Percentiles rank a stretch among this genome's conserved stretches.
Conservation (phyloP, 1,140 invertebrate species). For the Kradibia gibbosae region DNA sequence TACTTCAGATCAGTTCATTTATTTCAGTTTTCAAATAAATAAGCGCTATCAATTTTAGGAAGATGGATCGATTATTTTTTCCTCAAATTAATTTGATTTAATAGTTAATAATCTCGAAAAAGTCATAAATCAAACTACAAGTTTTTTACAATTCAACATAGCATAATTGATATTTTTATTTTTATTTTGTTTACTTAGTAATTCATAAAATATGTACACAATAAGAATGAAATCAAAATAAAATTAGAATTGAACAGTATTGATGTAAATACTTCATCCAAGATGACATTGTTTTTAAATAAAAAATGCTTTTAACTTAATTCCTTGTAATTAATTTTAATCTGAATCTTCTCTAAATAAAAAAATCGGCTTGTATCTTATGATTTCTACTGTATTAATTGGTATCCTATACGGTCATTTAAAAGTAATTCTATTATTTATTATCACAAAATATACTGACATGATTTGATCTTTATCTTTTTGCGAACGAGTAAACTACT, state of each 20-base stretch:
- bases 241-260: neutral
- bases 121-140: neutral
- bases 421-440: constrained; percentile 7
- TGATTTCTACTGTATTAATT: neutral
- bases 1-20: neutral
- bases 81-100: neutral
- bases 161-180: neutral
- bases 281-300: no score
- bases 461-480: neutral
- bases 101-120: neutral
- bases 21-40: neutral
- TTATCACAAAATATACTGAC: constrained; percentile 10
- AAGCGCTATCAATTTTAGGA: neutral
- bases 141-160: neutral
- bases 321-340: neutral
- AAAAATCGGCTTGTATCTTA: neutral
- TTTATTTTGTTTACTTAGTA: no score
- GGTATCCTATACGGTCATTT: neutral
- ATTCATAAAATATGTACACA: no score
- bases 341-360: neutral
- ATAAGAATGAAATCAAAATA: no score
- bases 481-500: neutral
- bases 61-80: neutral
- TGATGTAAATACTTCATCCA: neutral
- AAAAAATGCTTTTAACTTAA: neutral